These are phyloP conservation scores for Hirtodrosophila cameraria DNA, from an alignment of 2,888 invertebrate species.

Conservation along the genomic window DNA sequence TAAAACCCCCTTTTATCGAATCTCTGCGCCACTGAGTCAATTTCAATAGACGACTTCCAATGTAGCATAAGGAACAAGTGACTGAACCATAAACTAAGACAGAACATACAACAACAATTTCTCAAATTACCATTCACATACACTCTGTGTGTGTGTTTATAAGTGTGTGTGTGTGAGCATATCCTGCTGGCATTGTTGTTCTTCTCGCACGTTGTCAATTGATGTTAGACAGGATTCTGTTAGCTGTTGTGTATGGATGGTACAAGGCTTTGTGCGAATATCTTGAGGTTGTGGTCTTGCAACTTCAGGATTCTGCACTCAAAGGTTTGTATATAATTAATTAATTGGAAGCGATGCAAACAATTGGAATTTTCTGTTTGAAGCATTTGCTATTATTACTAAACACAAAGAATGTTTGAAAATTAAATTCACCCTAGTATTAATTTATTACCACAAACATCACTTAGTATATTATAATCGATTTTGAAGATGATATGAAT, in stretches of 20 bases:
- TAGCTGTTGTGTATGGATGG: no score
- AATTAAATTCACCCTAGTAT: slow-evolving; percentile 10
- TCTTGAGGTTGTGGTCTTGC: slow-evolving; percentile 2
- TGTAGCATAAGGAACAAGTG: slow-evolving; percentile 33
- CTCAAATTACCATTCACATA: slow-evolving; percentile 3
- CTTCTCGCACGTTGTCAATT: slow-evolving; percentile 48
- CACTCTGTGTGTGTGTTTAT: not conserved
- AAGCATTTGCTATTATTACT: not conserved
- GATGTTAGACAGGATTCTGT: slow-evolving; percentile 30
- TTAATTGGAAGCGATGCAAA: slow-evolving; percentile 21
- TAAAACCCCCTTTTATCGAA: not conserved
- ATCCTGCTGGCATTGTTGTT: slow-evolving; percentile 14
- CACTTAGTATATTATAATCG: slow-evolving; percentile 22
- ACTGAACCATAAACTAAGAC: slow-evolving; percentile 60
- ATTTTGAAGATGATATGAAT: slow-evolving; percentile 23
- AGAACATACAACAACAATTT: slow-evolving; percentile 18
- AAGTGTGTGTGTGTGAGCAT: not conserved
- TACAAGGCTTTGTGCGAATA: not conserved
- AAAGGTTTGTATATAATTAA: slow-evolving; percentile 21
- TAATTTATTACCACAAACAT: not conserved
- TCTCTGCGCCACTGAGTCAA: slow-evolving; percentile 34
- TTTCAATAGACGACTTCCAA: slow-evolving; percentile 42
- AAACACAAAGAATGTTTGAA: slow-evolving; percentile 1
- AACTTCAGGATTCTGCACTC: not conserved
- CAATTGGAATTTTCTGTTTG: not conserved